Conservation (phyloP, 2,113 vertebrate species). For the Aldabrachelys gigantea region DNA sequence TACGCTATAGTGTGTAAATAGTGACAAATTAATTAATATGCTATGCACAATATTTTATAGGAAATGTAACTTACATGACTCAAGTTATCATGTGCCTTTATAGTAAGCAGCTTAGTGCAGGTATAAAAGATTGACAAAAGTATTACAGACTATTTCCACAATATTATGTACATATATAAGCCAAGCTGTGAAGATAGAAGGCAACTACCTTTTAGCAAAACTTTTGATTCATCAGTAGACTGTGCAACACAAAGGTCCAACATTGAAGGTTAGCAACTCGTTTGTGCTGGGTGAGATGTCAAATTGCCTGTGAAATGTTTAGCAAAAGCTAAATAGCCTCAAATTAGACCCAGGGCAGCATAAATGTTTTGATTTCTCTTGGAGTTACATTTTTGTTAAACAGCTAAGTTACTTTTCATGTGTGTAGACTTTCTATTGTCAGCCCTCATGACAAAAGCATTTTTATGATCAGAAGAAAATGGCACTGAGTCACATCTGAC, state of each 20-base stretch:
- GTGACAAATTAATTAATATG: neutral
- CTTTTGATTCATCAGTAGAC: neutral
- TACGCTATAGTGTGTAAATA: neutral
- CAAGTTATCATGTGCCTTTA: neutral
- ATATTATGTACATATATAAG: neutral
- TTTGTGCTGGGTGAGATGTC: neutral
- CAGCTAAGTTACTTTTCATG: constrained; percentile 53
- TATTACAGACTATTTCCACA: neutral
- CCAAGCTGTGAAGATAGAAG: neutral
- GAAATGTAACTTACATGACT: neutral
- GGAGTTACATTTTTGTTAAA: constrained; percentile 63
- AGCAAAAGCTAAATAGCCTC: constrained; percentile 46
- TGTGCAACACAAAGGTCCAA: neutral
- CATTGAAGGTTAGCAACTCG: neutral
- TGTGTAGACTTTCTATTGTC: constrained; percentile 69
- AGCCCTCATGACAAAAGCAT: constrained; percentile 58
- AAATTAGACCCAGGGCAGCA: constrained; percentile 29
- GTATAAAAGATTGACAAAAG: neutral
- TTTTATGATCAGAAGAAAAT: constrained; percentile 39
- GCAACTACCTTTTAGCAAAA: neutral
- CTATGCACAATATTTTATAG: fast-evolving
- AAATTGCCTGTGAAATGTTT: constrained; percentile 27
- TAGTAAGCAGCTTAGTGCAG: neutral
- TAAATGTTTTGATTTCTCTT: constrained; percentile 68
- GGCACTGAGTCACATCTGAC: neutral